Conservation (phyloP, 2,113 vertebrate species). For the Hydrolagus affinis region DNA sequence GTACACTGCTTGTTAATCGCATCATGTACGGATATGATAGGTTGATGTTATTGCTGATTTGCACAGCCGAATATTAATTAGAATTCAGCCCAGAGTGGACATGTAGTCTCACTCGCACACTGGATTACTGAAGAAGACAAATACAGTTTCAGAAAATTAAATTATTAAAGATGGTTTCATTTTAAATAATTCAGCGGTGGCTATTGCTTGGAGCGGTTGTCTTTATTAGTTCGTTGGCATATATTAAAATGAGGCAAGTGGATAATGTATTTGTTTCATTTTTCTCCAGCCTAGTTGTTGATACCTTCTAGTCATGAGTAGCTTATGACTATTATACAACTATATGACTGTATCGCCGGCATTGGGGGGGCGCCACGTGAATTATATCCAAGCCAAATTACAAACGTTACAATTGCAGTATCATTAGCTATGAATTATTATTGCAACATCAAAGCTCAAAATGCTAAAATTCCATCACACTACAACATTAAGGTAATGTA, state of each 20-base stretch:
- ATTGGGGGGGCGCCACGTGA: background rate
- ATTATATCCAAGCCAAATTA: background rate
- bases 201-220: background rate
- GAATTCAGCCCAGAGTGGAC: conserved; percentile 29
- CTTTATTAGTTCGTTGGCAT: background rate
- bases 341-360: too few relatives aligned
- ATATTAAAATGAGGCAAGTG: background rate
- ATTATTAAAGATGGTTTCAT: conserved; percentile 1
- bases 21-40: conserved; percentile 23
- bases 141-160: background rate
- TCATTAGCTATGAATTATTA: conserved; percentile 2
- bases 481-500: background rate
- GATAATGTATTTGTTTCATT: background rate
- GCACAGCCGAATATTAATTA: background rate
- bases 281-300: background rate
- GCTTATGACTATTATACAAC: background rate
- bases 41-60: conserved; percentile 6
- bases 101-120: background rate
- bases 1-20: conserved; percentile 17
- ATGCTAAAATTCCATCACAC: background rate
- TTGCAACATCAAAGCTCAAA: background rate
- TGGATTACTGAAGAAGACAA: conserved; percentile 4
- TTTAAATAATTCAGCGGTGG: conserved; percentile 15
- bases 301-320: background rate
- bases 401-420: background rate